These are phyloP conservation scores for Empis livida DNA, from an alignment of 2,888 invertebrate genomes.

Conservation along the genomic window DNA sequence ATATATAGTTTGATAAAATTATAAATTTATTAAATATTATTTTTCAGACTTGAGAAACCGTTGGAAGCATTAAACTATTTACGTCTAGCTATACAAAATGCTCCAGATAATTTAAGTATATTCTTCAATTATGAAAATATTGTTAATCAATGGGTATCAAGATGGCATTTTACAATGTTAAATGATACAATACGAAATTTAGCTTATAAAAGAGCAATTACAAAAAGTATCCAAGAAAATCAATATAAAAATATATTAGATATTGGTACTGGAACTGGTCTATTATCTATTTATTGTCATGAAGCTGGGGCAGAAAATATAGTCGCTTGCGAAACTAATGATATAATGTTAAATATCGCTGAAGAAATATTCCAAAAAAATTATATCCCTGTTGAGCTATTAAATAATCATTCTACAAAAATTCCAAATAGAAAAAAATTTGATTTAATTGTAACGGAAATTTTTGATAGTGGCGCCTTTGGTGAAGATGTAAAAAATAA, in stretches of 20 bases:
- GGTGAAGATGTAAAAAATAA: conserved; percentile 64
- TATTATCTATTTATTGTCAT: conserved; percentile 55
- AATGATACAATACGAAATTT: conserved; percentile 59
- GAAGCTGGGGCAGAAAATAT: conserved; percentile 42
- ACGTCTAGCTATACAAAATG: conserved; percentile 8
- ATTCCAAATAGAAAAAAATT: conserved; percentile 37
- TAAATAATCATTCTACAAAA: conserved; percentile 47
- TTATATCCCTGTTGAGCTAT: conserved; percentile 36
- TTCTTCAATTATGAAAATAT: conserved; percentile 33
- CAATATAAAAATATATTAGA: conserved; percentile 48
- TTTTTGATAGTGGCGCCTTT: conserved; percentile 66
- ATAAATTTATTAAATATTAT: not conserved
- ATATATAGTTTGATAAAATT: too few relatives aligned
- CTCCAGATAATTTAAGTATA: conserved; percentile 8
- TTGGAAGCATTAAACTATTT: conserved; percentile 12
- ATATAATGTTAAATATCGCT: conserved; percentile 48
- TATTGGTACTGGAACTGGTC: conserved; percentile 64
- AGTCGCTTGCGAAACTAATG: conserved; percentile 54
- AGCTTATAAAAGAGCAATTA: conserved; percentile 51
- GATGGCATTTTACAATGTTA: conserved; percentile 76
- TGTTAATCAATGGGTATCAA: conserved; percentile 52
- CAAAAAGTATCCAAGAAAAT: conserved; percentile 37
- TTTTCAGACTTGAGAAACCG: conserved; percentile 12
- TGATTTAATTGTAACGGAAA: conserved; percentile 58
- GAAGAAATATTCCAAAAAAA: conserved; percentile 42